Percentiles rank a stretch among this genome's conserved stretches.
Conservation (phyloP, 1,140 invertebrate species). For the Ylistrum balloti region DNA sequence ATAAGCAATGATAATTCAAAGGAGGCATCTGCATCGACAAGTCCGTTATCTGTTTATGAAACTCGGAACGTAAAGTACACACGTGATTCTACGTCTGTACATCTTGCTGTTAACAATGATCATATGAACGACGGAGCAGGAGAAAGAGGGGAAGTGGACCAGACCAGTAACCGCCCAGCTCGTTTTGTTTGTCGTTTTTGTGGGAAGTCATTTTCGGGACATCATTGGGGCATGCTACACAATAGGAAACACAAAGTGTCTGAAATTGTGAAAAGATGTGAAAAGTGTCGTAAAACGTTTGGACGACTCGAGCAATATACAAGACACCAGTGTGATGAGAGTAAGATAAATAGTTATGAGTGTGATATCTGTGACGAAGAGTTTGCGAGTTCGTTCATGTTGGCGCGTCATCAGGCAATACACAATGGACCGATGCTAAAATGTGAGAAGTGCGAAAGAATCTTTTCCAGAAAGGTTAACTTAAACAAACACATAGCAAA, state of each 20-base stretch:
- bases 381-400: neutral
- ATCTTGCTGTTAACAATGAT: neutral
- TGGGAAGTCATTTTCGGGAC: neutral
- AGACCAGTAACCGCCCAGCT: neutral
- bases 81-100: neutral
- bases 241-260: neutral
- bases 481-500: neutral
- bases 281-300: neutral
- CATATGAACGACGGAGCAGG: neutral
- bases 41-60: neutral
- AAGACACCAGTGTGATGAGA: neutral
- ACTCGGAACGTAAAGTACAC: neutral
- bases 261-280: neutral
- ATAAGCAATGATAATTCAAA: neutral
- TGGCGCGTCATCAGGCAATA: neutral
- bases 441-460: neutral
- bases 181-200: neutral
- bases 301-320: neutral
- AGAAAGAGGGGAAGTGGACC: neutral
- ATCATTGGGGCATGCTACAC: neutral
- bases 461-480: neutral
- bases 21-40: neutral
- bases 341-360: neutral
- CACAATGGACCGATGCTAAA: neutral
- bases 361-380: neutral